Base-by-base conservation (phyloP, 2,888 invertebrate species). In the Drosophila nr. perissopoda region DNA sequence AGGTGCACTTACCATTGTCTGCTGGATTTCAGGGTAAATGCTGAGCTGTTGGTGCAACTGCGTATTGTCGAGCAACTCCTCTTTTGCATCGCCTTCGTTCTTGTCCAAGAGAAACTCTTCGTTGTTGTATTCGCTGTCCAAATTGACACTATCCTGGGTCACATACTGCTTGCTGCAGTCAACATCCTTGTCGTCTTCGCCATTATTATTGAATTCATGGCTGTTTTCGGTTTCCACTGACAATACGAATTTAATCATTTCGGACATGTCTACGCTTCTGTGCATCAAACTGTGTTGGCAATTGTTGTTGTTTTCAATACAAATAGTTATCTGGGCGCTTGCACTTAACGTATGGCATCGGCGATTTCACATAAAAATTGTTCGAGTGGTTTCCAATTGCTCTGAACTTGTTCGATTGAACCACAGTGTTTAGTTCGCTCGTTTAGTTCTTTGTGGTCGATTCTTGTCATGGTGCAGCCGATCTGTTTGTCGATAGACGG, bases 231-330 rank as follows among this genome's bases (percentile, higher is more conserved):
- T 29, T 29, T 7, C 0, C 52, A 64, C 62, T 13, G 73, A 70
- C 60, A 89, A 48, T 48, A 82, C 91, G 58, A 85, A 90, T 66
- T 91, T 89, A 67, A 91, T 89, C 34, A 86, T 84, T 18, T 90
- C 89, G 36, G 86, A 87, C 75, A 91, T 86, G 36, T 86, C 83
- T 25, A 78, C 64, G 60, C 80, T 76, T 0, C 73, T 5, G 40
- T 42, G 61, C 72, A 80, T 84, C 38, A 60, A 29, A 51, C 25
- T 51, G 18, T 42, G 33, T 54, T 64, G 51, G 42, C 57, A 59
- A 61, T 61, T 48, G 45, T 40, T 61, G 29, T 33, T 52, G 27
- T 6, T 42, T 29, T 3, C 29, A 33, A 56, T 31, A 0, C 8
- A 8, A 31, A 8, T 40, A 49, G 38, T 36, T 69, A 63, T 36